A percentile compares a stretch with the other conserved stretches of the same genome.
phyloP scores from a whole-genome alignment of 2,797 vertebrate genomes.

The Anniella stebbinsi region DNA sequence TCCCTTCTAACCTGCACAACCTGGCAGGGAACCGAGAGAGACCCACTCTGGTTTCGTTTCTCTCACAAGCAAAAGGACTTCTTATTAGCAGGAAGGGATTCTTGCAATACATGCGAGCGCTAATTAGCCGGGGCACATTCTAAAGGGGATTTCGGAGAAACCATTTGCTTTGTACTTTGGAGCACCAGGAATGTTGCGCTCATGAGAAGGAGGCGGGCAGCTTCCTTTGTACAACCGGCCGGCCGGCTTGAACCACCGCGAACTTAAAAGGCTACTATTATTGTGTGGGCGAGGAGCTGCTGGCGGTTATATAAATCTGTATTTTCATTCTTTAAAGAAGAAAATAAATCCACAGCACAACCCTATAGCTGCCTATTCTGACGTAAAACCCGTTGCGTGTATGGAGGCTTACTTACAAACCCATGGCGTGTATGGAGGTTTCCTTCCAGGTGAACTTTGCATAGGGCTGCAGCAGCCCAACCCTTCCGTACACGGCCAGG shows the following conservation, averaged over 20 bases:
- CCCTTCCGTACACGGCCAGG: background rate
- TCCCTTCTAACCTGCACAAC: background rate
- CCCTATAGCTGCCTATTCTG: too few species aligned
- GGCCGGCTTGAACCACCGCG: background rate
- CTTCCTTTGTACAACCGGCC: background rate
- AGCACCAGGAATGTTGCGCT: background rate
- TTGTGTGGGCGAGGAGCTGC: background rate
- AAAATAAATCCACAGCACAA: background rate
- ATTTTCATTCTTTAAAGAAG: background rate
- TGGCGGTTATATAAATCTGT: background rate
- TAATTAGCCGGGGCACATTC: constrained; percentile 11
- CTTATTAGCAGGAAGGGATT: background rate
- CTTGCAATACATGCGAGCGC: background rate
- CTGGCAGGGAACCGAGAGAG: background rate
- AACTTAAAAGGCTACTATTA: background rate
- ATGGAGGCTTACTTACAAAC: too few species aligned
- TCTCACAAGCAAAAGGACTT: background rate
- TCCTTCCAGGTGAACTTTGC: too few species aligned
- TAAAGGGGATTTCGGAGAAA: background rate
- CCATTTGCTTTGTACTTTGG: background rate
- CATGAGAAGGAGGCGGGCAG: background rate
- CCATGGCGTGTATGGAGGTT: too few species aligned
- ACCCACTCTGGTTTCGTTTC: background rate
- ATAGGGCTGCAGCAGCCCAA: background rate
- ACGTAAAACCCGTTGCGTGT: background rate